phyloP scores from a whole-genome alignment of 2,888 invertebrate genomes.

The Sycophila texana region DNA sequence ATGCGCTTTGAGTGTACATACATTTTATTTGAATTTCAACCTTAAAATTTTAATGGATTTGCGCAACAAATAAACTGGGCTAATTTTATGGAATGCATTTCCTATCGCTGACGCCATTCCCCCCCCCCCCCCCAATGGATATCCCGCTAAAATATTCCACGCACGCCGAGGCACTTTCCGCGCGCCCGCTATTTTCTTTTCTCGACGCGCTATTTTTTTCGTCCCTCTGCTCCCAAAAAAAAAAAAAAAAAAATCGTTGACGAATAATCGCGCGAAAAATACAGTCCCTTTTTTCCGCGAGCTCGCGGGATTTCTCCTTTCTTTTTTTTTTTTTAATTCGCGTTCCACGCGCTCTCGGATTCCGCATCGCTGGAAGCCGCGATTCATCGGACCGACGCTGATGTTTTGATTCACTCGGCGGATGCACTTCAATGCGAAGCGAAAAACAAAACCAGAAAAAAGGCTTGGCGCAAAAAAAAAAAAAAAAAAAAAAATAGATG shows the following conservation, averaged over 20 bases:
- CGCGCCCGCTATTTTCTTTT: not conserved
- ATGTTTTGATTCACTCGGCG: conserved; percentile 40
- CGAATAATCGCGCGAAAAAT: conserved; percentile 36
- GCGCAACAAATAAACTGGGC: too few relatives aligned
- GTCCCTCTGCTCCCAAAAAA: not conserved
- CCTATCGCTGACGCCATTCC: too few relatives aligned
- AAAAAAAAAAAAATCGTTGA: conserved; percentile 7
- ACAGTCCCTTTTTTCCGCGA: not conserved
- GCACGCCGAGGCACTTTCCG: not conserved
- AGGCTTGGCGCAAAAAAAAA: not conserved
- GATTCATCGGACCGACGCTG: conserved; percentile 21
- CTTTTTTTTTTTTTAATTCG: not conserved
- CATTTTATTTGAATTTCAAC: too few relatives aligned
- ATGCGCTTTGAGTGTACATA: too few relatives aligned
- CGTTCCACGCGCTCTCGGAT: not conserved
- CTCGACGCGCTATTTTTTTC: conserved; percentile 10
- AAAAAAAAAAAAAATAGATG: conserved; percentile 19
- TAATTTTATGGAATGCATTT: too few relatives aligned
- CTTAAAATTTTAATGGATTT: too few relatives aligned
- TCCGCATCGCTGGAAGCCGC: conserved; percentile 18
- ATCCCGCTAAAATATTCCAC: too few relatives aligned
- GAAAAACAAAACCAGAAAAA: conserved; percentile 32
- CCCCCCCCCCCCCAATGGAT: too few relatives aligned
- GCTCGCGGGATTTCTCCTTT: not conserved
- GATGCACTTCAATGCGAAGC: conserved; percentile 33